These are phyloP conservation scores for Hydraecia micacea DNA, from an alignment of 2,888 invertebrate species.

Conservation along the genomic window DNA sequence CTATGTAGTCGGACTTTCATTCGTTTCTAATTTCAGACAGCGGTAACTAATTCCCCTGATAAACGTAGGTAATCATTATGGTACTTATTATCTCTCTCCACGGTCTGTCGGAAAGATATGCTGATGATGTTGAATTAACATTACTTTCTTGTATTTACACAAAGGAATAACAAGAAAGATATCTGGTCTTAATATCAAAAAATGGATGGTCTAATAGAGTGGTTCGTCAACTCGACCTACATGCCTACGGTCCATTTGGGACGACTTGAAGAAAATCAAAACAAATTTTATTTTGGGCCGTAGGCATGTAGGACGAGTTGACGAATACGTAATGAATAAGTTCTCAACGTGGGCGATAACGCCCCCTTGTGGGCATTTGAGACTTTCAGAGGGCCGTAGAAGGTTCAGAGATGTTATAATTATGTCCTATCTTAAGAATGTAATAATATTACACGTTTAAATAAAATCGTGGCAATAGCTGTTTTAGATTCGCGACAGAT, in stretches of 20 bases:
- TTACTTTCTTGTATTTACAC: not conserved
- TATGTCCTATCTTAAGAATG: not conserved
- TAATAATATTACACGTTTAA: not conserved
- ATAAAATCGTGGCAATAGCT: not conserved
- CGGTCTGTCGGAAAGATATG: conserved; percentile 26
- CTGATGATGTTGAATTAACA: conserved; percentile 19
- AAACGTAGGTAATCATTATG: conserved; percentile 32
- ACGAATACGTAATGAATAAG: not conserved
- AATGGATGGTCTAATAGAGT: not conserved
- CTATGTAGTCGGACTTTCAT: conserved; percentile 4
- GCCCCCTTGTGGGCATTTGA: not conserved
- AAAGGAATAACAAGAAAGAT: not conserved
- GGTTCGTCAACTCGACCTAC: no score
- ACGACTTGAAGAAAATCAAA: no score
- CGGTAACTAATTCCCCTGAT: conserved; percentile 35
- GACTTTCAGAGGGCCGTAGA: not conserved
- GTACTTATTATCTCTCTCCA: conserved; percentile 9
- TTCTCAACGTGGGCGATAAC: not conserved
- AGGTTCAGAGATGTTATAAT: not conserved
- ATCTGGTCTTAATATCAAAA: not conserved
- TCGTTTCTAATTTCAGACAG: conserved; percentile 14
- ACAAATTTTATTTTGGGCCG: no score
- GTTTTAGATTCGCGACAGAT: not conserved
- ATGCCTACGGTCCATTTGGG: no score
- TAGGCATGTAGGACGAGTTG: no score